Conservation (phyloP, 2,888 invertebrate genomes). For the Steinernema hermaphroditum region DNA sequence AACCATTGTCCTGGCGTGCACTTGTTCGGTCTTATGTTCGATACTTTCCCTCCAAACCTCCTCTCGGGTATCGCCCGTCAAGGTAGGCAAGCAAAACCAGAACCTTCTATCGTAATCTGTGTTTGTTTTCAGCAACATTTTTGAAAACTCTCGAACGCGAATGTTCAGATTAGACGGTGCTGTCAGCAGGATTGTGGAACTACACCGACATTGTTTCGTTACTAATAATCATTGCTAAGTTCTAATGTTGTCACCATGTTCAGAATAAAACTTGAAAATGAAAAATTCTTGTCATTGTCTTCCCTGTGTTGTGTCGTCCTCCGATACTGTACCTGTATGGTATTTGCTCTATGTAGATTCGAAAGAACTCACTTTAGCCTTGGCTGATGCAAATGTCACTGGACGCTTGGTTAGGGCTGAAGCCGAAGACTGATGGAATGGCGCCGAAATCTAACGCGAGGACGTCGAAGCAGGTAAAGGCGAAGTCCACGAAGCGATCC, state of each 20-base stretch:
- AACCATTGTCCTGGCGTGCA: background rate
- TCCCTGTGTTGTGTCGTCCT: background rate
- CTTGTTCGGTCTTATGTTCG: background rate
- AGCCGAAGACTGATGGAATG: background rate
- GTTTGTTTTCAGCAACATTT: no score
- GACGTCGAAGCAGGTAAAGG: background rate
- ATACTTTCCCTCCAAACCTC: background rate
- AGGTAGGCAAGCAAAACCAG: background rate
- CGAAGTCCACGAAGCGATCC: background rate
- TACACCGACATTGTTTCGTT: no score
- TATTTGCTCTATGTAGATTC: background rate
- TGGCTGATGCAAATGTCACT: background rate
- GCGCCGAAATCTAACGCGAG: background rate
- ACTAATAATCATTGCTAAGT: no score
- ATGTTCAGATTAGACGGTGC: no score
- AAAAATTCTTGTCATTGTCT: background rate
- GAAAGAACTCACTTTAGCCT: background rate
- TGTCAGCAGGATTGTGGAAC: no score
- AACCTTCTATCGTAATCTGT: no score
- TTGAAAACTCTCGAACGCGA: no score
- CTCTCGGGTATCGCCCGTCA: background rate
- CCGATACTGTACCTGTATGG: background rate
- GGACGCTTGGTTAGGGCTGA: background rate
- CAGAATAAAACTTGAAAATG: no score
- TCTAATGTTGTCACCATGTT: no score